Evolutionary conservation across 2,888 invertebrate genomes (phyloP).

Genomic region (Drosophila peninsularis): DNA sequence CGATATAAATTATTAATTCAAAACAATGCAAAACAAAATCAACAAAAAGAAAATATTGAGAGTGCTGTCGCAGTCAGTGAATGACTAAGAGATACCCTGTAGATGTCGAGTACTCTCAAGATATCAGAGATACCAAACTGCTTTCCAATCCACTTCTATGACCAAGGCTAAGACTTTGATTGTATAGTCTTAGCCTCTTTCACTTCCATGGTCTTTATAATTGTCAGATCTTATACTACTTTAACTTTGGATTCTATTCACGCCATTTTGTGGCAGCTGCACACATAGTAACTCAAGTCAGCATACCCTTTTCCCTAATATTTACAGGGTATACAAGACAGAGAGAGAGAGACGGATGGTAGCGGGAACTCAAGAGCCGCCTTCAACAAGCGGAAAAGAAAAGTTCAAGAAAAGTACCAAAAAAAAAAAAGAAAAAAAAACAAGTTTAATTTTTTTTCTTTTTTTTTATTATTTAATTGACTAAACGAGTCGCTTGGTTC

Average conservation of each 20-base stretch:
- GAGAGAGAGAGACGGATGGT: neutral
- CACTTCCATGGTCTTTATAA: too few relatives aligned
- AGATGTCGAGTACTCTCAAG: too few relatives aligned
- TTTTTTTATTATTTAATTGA: conserved; percentile 40
- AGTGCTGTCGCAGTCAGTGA: neutral
- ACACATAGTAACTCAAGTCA: too few relatives aligned
- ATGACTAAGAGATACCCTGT: neutral
- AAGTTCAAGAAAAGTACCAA: conserved; percentile 54
- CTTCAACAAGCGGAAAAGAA: conserved; percentile 53
- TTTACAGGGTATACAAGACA: neutral
- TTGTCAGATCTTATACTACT: too few relatives aligned
- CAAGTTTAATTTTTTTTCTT: conserved; percentile 33
- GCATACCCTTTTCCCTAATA: neutral
- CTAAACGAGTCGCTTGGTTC: conserved; percentile 48
- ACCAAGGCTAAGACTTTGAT: too few relatives aligned
- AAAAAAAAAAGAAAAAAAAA: conserved; percentile 35
- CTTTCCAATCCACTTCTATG: too few relatives aligned
- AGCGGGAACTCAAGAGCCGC: conserved; percentile 28
- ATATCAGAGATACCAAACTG: too few relatives aligned
- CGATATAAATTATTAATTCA: conserved; percentile 80
- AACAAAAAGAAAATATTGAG: conserved; percentile 24
- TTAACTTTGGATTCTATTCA: too few relatives aligned
- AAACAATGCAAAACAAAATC: conserved; percentile 71
- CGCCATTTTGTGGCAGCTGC: too few relatives aligned
- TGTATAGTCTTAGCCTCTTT: too few relatives aligned